Evolutionary conservation across 2,797 vertebrate species (phyloP).

Genomic region (Falco naumanni): DNA sequence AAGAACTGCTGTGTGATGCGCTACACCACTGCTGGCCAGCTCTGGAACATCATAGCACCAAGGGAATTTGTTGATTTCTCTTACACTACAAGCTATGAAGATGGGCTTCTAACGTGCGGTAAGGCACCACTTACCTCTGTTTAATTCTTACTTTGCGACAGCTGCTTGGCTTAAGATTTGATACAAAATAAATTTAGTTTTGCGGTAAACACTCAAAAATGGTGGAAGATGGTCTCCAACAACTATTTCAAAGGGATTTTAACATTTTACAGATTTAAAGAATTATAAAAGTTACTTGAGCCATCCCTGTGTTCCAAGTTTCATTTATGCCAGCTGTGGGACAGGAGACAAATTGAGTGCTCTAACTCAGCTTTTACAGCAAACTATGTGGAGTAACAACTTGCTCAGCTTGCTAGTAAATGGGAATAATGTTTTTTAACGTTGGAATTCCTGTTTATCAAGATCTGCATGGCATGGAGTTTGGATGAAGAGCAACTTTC

Average conservation of each 20-base stretch:
- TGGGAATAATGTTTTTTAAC: not conserved
- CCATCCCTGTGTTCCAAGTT: not conserved
- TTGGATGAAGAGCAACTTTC: not conserved
- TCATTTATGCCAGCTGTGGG: fast-evolving
- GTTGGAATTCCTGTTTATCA: not conserved
- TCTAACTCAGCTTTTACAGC: not conserved
- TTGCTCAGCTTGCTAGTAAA: not conserved
- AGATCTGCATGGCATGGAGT: not conserved
- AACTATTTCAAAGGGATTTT: not conserved
- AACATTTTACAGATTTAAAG: not conserved
- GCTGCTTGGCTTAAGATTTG: not conserved
- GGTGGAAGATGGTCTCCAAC: not conserved
- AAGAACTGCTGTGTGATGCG: conserved; percentile 86
- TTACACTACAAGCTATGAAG: conserved; percentile 81
- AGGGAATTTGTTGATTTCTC: conserved; percentile 89
- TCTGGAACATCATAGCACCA: conserved; percentile 85
- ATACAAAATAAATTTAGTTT: not conserved
- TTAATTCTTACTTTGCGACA: not conserved
- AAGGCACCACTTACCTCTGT: conserved; percentile 22
- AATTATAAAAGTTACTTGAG: not conserved
- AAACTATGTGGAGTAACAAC: not conserved
- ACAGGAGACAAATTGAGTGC: not conserved
- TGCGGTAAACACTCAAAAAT: not conserved
- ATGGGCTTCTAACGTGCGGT: conserved; percentile 86
- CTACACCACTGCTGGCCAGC: conserved; percentile 86